Percentiles rank a stretch among this genome's conserved stretches.
Evolutionary conservation across 2,888 invertebrate genomes (phyloP).

Genomic region (Acrocyrtus sp.): DNA sequence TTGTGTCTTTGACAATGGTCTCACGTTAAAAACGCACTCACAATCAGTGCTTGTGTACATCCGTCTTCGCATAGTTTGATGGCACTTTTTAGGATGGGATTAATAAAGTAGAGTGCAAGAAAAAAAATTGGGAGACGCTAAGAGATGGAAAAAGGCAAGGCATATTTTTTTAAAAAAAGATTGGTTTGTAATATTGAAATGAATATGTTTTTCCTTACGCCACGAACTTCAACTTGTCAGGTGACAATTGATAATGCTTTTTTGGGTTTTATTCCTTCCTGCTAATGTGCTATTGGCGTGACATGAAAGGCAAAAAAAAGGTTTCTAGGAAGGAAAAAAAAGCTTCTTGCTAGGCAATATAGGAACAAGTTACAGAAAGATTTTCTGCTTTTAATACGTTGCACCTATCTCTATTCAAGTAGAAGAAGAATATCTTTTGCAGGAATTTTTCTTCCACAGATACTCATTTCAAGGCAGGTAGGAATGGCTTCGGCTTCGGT

Average conservation of each 20-base stretch:
- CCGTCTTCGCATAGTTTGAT: slow-evolving; percentile 8
- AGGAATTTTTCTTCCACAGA: not conserved
- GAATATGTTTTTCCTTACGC: not conserved
- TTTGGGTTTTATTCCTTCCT: slow-evolving; percentile 8
- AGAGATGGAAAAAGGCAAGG: not conserved
- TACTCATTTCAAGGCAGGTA: not conserved
- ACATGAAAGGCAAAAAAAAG: slow-evolving; percentile 16
- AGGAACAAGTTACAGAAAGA: no score
- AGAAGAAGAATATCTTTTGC: not conserved
- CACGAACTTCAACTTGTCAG: slow-evolving; percentile 20
- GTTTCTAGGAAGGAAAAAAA: slow-evolving; percentile 4
- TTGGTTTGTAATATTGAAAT: no score
- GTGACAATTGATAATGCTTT: slow-evolving; percentile 10
- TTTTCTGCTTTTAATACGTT: no score
- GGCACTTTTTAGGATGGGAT: not conserved
- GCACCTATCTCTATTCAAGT: no score
- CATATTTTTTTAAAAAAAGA: no score
- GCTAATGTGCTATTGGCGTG: slow-evolving; percentile 2
- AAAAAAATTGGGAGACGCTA: not conserved
- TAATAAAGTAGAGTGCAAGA: not conserved
- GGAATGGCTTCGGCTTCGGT: not conserved
- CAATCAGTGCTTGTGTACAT: no score
- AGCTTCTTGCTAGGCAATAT: no score
- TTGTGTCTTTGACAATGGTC: no score
- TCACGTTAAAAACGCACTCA: no score